Percentiles rank a stretch among this genome's conserved stretches.
phyloP scores from a whole-genome alignment of 2,888 invertebrate genomes.

The Adela reaumurella region DNA sequence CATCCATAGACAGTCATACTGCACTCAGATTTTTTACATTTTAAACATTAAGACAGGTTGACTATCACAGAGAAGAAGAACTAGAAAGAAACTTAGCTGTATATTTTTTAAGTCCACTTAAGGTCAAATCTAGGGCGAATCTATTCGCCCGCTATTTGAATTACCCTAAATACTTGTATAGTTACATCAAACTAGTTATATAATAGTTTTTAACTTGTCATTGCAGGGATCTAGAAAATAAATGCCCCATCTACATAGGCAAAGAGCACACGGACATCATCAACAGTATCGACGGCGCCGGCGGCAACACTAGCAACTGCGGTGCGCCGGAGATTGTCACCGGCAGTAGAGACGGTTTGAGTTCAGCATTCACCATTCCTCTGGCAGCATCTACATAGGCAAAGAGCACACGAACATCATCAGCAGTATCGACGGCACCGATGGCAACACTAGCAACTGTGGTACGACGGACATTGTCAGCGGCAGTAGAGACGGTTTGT shows the following conservation, averaged over 20 bases:
- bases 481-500: slow-evolving; percentile 85
- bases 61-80: no score
- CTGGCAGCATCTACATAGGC: slow-evolving; percentile 75
- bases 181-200: no score
- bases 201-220: no score
- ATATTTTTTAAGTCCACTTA: neutral
- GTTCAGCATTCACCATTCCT: no score
- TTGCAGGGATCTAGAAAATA: slow-evolving; percentile 74
- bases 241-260: slow-evolving; percentile 72
- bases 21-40: no score
- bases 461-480: slow-evolving; percentile 96
- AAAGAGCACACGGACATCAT: slow-evolving; percentile 80
- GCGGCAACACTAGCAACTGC: slow-evolving; percentile 74
- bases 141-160: neutral
- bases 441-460: slow-evolving; percentile 74
- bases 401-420: slow-evolving; percentile 80
- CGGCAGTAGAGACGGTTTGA: slow-evolving; percentile 85
- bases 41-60: no score
- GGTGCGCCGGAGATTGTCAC: slow-evolving; percentile 96
- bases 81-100: no score
- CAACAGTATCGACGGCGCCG: slow-evolving; percentile 88
- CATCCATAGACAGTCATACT: no score
- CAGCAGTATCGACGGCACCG: slow-evolving; percentile 88
- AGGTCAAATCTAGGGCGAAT: neutral
- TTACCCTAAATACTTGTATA: neutral